Percentiles rank a stretch among this genome's conserved stretches.
These are phyloP conservation scores for Sebastes jordani DNA, from an alignment of 2,797 vertebrate genomes.

Conservation along the genomic window DNA sequence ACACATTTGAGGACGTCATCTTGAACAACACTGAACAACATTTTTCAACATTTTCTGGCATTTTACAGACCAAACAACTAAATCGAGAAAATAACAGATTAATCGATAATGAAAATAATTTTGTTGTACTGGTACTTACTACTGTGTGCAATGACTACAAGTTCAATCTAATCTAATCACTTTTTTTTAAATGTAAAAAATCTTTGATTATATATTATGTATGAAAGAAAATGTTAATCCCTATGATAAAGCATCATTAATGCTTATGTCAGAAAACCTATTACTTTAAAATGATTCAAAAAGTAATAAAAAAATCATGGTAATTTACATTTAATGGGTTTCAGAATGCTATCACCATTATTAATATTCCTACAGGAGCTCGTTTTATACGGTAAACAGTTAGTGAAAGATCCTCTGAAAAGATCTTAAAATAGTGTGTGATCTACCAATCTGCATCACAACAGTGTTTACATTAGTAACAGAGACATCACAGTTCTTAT, in stretches of 20 bases:
- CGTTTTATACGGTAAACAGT: background rate
- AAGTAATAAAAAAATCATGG: background rate
- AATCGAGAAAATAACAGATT: too few relatives aligned
- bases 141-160: background rate
- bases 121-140: background rate
- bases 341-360: background rate
- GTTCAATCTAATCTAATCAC: background rate
- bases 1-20: too few relatives aligned
- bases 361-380: background rate
- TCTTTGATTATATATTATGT: constrained; percentile 21
- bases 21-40: too few relatives aligned
- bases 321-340: constrained; percentile 16
- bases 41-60: too few relatives aligned
- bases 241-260: constrained; percentile 8
- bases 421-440: constrained; percentile 55
- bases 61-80: too few relatives aligned
- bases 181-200: background rate
- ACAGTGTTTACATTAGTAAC: constrained; percentile 63
- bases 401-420: constrained; percentile 11
- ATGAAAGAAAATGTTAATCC: constrained; percentile 11
- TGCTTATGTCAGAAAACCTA: background rate
- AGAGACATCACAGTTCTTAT: constrained; percentile 40
- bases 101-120: too few relatives aligned
- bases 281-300: background rate
- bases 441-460: constrained; percentile 64